A percentile compares a stretch with the other conserved stretches of the same genome.
Evolutionary conservation across 2,113 vertebrate genomes (phyloP).

Genomic region (Cochlearius cochlearius): DNA sequence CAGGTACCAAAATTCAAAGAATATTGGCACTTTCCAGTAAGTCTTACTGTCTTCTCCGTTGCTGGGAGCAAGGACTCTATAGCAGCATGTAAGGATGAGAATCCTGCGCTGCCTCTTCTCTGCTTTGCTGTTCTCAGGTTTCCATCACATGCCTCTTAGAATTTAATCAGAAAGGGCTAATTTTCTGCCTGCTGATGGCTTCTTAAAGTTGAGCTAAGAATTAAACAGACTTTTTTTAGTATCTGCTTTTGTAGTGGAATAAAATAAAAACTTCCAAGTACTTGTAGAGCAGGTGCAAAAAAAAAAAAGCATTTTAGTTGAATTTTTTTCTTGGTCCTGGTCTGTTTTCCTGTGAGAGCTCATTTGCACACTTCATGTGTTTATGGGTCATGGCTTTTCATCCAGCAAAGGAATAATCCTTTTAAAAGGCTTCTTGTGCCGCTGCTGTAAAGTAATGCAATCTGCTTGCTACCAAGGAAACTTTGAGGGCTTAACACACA

Average conservation of each 20-base stretch:
- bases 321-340: neutral
- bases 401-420: neutral
- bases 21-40: neutral
- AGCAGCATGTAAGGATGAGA: neutral
- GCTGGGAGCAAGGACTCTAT: neutral
- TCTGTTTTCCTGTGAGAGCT: neutral
- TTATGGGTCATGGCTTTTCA: neutral
- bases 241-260: neutral
- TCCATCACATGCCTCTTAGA: neutral
- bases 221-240: neutral
- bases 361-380: neutral
- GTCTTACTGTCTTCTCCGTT: neutral
- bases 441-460: neutral
- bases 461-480: neutral
- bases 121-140: neutral
- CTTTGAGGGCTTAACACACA: neutral
- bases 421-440: neutral
- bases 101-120: neutral
- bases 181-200: neutral
- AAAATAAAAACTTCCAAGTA: neutral
- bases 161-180: neutral
- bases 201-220: neutral
- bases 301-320: neutral
- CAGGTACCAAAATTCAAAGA: conserved; percentile 77
- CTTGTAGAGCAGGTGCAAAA: neutral